phyloP scores from a whole-genome alignment of 2,797 vertebrate genomes.

The Molothrus aeneus region DNA sequence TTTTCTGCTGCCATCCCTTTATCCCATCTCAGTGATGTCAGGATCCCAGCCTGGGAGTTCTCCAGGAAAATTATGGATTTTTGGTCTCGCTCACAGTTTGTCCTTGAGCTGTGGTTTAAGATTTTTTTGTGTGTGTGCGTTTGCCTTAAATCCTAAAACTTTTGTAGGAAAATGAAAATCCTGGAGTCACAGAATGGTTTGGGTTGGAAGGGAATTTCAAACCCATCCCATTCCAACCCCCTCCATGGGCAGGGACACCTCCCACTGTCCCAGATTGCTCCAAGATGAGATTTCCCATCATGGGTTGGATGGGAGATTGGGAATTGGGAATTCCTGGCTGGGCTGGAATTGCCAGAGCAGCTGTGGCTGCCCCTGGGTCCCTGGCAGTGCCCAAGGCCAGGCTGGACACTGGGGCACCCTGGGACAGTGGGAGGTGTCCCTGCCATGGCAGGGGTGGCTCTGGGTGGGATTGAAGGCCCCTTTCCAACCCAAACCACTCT shows the following conservation, averaged over 20 bases:
- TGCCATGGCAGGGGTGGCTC: too few species aligned
- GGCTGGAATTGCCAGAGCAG: too few species aligned
- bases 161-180: not conserved
- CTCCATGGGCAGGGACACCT: not conserved
- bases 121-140: not conserved
- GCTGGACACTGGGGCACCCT: too few species aligned
- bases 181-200: not conserved
- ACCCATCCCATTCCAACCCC: not conserved
- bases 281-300: not conserved
- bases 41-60: not conserved
- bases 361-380: too few species aligned
- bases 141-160: not conserved
- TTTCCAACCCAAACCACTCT: not conserved
- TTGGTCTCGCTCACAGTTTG: not conserved
- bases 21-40: not conserved
- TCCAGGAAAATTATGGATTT: not conserved
- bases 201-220: not conserved
- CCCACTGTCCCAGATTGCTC: rapidly evolving
- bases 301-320: not conserved
- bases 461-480: not conserved
- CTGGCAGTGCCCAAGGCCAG: too few species aligned
- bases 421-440: too few species aligned
- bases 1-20: not conserved
- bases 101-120: too few species aligned
- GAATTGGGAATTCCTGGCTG: too few species aligned